Conservation (phyloP, 2,113 vertebrate genomes). For the Canis aureus region DNA sequence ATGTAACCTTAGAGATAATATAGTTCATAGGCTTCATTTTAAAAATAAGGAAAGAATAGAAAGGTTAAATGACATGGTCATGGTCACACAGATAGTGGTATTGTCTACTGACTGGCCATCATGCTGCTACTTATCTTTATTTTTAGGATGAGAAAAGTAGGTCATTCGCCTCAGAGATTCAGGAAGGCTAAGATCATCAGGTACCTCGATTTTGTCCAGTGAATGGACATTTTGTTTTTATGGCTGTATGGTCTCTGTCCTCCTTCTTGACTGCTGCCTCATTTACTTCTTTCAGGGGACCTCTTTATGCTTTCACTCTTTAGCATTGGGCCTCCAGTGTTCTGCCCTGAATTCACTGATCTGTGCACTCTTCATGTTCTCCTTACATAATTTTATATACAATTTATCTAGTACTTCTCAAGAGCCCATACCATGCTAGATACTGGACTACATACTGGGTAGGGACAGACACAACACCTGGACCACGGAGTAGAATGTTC, state of each 20-base stretch:
- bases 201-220: constrained; percentile 31
- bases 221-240: neutral
- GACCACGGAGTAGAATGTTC: neutral
- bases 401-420: neutral
- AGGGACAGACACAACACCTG: neutral
- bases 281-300: neutral
- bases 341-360: neutral
- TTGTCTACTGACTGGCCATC: constrained; percentile 60
- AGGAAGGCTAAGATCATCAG: constrained; percentile 28
- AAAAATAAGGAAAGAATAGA: constrained; percentile 66
- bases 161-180: constrained; percentile 59
- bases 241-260: neutral
- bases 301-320: neutral
- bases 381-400: neutral
- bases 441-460: neutral
- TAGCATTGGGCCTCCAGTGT: neutral
- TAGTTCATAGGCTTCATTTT: constrained; percentile 66
- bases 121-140: constrained; percentile 68
- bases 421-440: neutral
- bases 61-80: constrained; percentile 67
- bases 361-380: neutral
- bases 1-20: constrained; percentile 67
- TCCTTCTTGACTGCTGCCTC: neutral
- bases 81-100: constrained; percentile 60
- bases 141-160: constrained; percentile 78